Percentiles rank a stretch among this genome's conserved stretches.
phyloP scores from a whole-genome alignment of 2,888 invertebrate species.

The Thera obeliscata region DNA sequence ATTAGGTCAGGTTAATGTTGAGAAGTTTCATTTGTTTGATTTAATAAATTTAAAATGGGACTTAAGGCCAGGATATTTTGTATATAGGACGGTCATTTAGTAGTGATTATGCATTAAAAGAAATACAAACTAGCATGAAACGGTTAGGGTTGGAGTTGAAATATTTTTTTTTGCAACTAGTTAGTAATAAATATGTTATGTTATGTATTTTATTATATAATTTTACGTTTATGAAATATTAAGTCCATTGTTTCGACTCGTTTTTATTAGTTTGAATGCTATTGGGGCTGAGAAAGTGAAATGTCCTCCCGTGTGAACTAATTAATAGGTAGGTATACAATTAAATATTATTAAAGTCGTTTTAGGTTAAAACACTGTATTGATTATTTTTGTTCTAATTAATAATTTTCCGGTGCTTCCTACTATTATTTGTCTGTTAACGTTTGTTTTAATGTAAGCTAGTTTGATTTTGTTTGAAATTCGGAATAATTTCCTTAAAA shows the following conservation, averaged over 20 bases:
- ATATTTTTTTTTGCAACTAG: constrained; percentile 6
- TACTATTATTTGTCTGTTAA: constrained; percentile 80
- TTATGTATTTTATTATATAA: constrained; percentile 19
- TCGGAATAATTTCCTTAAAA: constrained; percentile 60
- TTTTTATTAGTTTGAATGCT: constrained; percentile 18
- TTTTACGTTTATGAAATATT: constrained; percentile 11
- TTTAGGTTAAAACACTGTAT: constrained; percentile 24
- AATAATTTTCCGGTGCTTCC: constrained; percentile 80
- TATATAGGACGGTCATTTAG: background rate
- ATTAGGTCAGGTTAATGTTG: constrained; percentile 58
- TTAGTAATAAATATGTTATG: constrained; percentile 20
- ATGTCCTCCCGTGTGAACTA: constrained; percentile 3
- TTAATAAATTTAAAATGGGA: constrained; percentile 29
- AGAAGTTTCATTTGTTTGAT: constrained; percentile 57
- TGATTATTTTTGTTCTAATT: constrained; percentile 60
- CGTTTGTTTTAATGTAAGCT: constrained; percentile 76
- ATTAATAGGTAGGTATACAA: constrained; percentile 22
- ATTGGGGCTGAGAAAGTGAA: background rate
- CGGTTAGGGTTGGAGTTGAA: background rate
- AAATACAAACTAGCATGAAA: background rate
- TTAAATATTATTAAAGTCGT: constrained; percentile 21
- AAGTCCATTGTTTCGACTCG: constrained; percentile 22
- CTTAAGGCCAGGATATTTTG: constrained; percentile 20
- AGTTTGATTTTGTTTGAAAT: constrained; percentile 69
- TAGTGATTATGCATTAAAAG: background rate